These are phyloP conservation scores for Coptodon bakossiorum DNA, from an alignment of 2,113 vertebrate genomes.

Conservation along the genomic window DNA sequence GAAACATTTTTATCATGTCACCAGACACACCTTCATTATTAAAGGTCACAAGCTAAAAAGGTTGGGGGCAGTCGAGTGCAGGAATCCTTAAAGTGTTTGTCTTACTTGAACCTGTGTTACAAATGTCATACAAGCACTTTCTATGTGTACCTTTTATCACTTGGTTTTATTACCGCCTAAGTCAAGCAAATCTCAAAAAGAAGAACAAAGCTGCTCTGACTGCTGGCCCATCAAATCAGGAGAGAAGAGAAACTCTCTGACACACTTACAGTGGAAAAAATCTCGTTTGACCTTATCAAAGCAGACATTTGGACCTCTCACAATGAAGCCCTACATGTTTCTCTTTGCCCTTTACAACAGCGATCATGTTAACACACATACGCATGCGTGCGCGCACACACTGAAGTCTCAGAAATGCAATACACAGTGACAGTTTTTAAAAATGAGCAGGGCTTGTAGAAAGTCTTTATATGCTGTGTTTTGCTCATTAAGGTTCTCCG, in stretches of 20 bases:
- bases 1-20: background rate
- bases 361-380: constrained; percentile 6
- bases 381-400: background rate
- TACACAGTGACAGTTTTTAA: constrained; percentile 15
- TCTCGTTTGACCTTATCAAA: constrained; percentile 58
- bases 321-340: constrained; percentile 47
- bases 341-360: constrained; percentile 58
- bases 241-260: constrained; percentile 32
- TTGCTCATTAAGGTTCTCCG: constrained; percentile 41
- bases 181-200: background rate
- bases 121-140: background rate
- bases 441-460: constrained; percentile 14
- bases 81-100: background rate
- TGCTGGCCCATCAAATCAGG: constrained; percentile 16
- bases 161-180: background rate
- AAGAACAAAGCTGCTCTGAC: background rate
- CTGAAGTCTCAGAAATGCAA: constrained; percentile 6
- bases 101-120: background rate
- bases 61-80: background rate
- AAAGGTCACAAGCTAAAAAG: background rate
- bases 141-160: background rate
- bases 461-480: constrained; percentile 37
- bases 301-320: constrained; percentile 49
- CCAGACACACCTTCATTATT: background rate
- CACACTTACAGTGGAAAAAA: background rate